These are phyloP conservation scores for Spinus pinus DNA, from an alignment of 2,797 vertebrate species.

Conservation along the genomic window DNA sequence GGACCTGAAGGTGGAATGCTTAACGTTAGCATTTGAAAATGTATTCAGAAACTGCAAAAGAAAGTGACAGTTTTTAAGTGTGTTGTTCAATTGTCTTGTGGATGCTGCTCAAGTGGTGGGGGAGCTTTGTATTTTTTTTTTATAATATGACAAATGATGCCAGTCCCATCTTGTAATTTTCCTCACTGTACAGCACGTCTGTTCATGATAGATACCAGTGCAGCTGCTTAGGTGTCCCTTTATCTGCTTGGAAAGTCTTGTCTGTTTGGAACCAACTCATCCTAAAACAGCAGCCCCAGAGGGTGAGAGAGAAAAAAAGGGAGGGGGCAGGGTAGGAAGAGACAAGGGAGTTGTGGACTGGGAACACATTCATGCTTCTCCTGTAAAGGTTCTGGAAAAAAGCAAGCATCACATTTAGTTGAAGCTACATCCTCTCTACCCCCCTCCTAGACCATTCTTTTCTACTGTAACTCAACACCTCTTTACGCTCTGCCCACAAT, in stretches of 20 bases:
- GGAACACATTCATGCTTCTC: slow-evolving; percentile 2
- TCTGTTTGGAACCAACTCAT: slow-evolving; percentile 56
- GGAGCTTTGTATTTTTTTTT: background rate
- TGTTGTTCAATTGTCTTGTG: background rate
- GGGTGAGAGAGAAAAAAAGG: background rate
- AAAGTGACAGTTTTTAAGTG: background rate
- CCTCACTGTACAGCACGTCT: slow-evolving; percentile 30
- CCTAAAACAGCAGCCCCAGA: slow-evolving; percentile 30
- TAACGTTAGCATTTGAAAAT: background rate
- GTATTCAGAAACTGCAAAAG: background rate
- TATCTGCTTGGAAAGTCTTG: slow-evolving; percentile 58
- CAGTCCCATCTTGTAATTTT: slow-evolving; percentile 35
- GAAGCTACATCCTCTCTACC: slow-evolving; percentile 4
- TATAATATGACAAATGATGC: slow-evolving; percentile 51
- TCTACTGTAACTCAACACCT: slow-evolving; percentile 9
- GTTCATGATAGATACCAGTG: slow-evolving; percentile 60
- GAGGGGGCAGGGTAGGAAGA: background rate
- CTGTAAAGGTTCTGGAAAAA: slow-evolving; percentile 27
- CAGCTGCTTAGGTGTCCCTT: slow-evolving; percentile 51
- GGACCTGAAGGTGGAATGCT: background rate
- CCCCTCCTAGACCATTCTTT: background rate
- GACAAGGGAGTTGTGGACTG: background rate
- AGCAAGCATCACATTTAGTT: background rate
- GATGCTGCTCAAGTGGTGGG: background rate
- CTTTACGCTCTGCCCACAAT: slow-evolving; percentile 8